Percentiles rank a stretch among this genome's conserved stretches.
Evolutionary conservation across 2,888 invertebrate genomes (phyloP).

Genomic region (Dyspetes luteomarginatus): DNA sequence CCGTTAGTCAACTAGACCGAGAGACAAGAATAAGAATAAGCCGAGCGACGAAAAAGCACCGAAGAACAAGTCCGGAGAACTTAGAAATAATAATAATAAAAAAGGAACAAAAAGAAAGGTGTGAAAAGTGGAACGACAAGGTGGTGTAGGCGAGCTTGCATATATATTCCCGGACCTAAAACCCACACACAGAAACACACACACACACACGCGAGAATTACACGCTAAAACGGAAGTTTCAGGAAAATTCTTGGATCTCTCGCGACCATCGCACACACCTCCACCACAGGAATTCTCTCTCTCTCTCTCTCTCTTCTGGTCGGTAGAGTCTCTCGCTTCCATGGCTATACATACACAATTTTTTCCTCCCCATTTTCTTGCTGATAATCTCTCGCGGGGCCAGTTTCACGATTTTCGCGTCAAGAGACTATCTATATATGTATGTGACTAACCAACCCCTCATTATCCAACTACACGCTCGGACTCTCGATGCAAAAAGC

Average conservation of each 20-base stretch:
- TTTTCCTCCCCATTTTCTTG: slow-evolving; percentile 35
- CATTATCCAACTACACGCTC: neutral
- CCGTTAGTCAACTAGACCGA: slow-evolving; percentile 26
- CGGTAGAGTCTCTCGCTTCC: too few relatives aligned
- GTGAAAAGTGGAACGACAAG: slow-evolving; percentile 46
- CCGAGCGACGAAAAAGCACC: slow-evolving; percentile 15
- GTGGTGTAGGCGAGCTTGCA: neutral
- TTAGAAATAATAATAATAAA: neutral
- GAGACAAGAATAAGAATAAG: slow-evolving; percentile 66
- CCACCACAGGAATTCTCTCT: slow-evolving; percentile 13
- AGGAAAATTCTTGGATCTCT: slow-evolving; percentile 53
- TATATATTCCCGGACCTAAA: slow-evolving; percentile 11
- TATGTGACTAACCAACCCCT: neutral
- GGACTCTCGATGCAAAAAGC: slow-evolving; percentile 10
- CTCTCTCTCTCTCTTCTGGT: neutral
- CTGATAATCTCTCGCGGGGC: slow-evolving; percentile 56
- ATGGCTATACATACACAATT: slow-evolving; percentile 24
- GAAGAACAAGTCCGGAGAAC: slow-evolving; percentile 17
- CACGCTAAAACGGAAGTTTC: slow-evolving; percentile 64
- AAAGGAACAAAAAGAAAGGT: slow-evolving; percentile 26
- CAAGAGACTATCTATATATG: neutral
- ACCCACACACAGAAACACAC: slow-evolving; percentile 9
- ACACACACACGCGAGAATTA: slow-evolving; percentile 12
- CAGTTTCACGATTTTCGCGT: slow-evolving; percentile 32
- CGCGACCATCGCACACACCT: slow-evolving; percentile 20